These are phyloP conservation scores for Calonectris borealis DNA, from an alignment of 2,113 vertebrate species.

Conservation along the genomic window DNA sequence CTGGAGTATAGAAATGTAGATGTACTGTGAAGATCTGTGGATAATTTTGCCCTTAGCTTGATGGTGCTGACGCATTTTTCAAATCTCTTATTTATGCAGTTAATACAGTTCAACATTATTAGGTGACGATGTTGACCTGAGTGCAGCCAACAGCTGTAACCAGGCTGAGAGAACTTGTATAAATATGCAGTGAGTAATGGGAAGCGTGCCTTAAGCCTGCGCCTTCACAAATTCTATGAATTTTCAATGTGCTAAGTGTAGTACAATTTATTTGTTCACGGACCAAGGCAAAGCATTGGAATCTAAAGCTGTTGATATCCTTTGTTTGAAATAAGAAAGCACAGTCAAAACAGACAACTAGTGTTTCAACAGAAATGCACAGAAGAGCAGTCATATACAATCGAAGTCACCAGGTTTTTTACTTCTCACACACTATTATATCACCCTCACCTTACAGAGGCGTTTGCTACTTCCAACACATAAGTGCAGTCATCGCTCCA, in stretches of 20 bases:
- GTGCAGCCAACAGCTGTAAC: neutral
- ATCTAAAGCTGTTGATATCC: neutral
- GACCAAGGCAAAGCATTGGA: neutral
- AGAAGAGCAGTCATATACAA: neutral
- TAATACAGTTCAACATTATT: constrained; percentile 19
- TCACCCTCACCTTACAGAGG: neutral
- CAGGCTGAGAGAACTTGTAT: neutral
- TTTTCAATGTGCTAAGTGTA: constrained; percentile 41
- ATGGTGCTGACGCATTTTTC: neutral
- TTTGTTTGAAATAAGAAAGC: constrained; percentile 10
- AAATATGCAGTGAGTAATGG: neutral
- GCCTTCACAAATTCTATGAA: constrained; percentile 35
- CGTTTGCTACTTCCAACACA: neutral
- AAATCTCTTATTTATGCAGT: constrained; percentile 36
- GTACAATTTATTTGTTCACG: constrained; percentile 30
- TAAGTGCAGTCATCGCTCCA: neutral
- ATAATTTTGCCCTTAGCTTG: constrained; percentile 6
- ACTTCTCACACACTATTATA: neutral
- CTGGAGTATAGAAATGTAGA: neutral
- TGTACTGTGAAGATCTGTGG: neutral
- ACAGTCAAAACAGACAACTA: neutral
- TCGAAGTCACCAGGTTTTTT: constrained; percentile 1
- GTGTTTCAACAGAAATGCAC: neutral
- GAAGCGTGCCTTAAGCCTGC: neutral
- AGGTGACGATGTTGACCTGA: constrained; percentile 24